Evolutionary conservation across 1,140 invertebrate species (phyloP).

Genomic region (Eupeodes corollae): DNA sequence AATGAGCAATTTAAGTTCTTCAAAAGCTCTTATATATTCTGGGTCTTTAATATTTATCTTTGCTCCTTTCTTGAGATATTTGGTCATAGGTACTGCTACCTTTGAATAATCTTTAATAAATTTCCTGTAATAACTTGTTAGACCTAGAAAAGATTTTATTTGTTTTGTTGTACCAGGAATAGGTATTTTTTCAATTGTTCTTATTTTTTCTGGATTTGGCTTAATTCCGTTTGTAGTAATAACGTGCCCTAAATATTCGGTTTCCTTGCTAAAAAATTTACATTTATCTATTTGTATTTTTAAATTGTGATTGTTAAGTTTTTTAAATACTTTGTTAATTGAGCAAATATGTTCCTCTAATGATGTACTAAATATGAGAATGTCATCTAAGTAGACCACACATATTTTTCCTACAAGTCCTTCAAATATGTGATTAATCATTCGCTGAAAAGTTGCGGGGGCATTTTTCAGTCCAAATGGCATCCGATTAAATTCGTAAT

Average conservation of each 20-base stretch:
- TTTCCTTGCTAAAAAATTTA: slow-evolving; percentile 15
- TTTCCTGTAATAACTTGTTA: slow-evolving; percentile 25
- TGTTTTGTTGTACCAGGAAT: slow-evolving; percentile 13
- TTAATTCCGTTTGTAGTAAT: slow-evolving; percentile 20
- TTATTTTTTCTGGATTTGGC: slow-evolving; percentile 15
- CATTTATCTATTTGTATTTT: slow-evolving; percentile 20
- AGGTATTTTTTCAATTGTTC: slow-evolving; percentile 9
- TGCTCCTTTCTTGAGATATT: slow-evolving; percentile 9
- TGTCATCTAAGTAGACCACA: slow-evolving; percentile 30
- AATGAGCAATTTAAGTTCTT: slow-evolving; percentile 28
- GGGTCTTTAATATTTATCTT: slow-evolving; percentile 16
- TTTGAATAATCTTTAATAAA: slow-evolving; percentile 15
- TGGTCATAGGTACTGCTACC: neutral
- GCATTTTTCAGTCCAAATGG: slow-evolving; percentile 36
- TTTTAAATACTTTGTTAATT: slow-evolving; percentile 26
- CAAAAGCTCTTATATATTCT: slow-evolving; percentile 36
- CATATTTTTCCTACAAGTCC: slow-evolving; percentile 18
- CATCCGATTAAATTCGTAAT: slow-evolving; percentile 17
- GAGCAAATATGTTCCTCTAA: slow-evolving; percentile 25
- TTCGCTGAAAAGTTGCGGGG: slow-evolving; percentile 35
- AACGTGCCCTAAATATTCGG: slow-evolving; percentile 1
- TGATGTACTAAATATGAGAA: slow-evolving; percentile 18
- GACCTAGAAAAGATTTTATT: slow-evolving; percentile 15
- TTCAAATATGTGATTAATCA: slow-evolving; percentile 31
- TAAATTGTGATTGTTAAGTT: slow-evolving; percentile 17